Percentiles rank a stretch among this genome's conserved stretches.
Evolutionary conservation across 2,113 vertebrate species (phyloP).

Genomic region (Apus apus): DNA sequence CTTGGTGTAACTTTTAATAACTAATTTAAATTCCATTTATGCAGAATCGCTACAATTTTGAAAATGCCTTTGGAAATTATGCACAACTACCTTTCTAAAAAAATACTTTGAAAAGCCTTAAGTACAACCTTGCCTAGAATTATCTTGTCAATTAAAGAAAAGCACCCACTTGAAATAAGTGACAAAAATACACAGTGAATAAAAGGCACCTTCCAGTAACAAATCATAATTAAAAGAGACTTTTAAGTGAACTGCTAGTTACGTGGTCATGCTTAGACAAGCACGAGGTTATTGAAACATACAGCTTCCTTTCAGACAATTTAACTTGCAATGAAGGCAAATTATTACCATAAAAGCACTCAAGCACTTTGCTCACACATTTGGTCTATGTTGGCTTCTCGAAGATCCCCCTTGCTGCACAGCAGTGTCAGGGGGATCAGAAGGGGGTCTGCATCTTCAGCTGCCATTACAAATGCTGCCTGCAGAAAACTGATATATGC

Average conservation of each 20-base stretch:
- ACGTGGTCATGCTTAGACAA: conserved; percentile 10
- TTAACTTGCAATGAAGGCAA: conserved; percentile 34
- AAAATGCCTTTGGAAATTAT: conserved; percentile 30
- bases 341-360: neutral
- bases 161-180: conserved; percentile 33
- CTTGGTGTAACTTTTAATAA: conserved; percentile 20
- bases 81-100: neutral
- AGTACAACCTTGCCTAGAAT: conserved; percentile 30
- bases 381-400: neutral
- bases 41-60: conserved; percentile 5
- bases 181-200: neutral
- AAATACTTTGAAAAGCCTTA: neutral
- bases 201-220: conserved; percentile 40
- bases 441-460: neutral
- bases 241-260: conserved; percentile 22
- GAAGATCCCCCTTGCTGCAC: neutral
- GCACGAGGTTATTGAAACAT: conserved; percentile 38
- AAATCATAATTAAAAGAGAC: neutral
- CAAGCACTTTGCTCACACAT: neutral
- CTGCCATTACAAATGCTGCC: neutral
- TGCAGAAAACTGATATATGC: neutral
- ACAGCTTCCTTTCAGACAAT: conserved; percentile 43
- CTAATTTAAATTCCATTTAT: conserved; percentile 54
- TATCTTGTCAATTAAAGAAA: conserved; percentile 54
- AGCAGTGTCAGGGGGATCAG: neutral